phyloP scores from a whole-genome alignment of 2,888 invertebrate genomes.

The Ichneumon xanthorius region DNA sequence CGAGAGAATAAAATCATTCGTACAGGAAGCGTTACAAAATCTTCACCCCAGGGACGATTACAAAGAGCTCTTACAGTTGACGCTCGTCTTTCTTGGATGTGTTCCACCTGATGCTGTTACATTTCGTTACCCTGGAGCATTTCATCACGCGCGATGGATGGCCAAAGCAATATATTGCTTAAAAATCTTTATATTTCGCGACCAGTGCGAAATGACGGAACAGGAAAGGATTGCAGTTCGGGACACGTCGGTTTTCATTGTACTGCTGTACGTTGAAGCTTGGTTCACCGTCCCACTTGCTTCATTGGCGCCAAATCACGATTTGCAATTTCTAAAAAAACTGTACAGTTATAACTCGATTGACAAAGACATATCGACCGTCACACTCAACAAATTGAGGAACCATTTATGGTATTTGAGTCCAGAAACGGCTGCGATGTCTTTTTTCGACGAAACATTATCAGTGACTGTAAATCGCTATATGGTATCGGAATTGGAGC shows the following conservation, averaged over 20 bases:
- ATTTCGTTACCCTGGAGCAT: conserved; percentile 45
- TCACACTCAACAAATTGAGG: conserved; percentile 45
- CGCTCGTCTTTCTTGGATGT: conserved; percentile 50
- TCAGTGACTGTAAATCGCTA: conserved; percentile 52
- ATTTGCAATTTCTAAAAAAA: conserved; percentile 30
- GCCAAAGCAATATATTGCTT: too few relatives aligned
- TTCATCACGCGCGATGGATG: not conserved
- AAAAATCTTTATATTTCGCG: conserved; percentile 58
- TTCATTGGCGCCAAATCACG: conserved; percentile 35
- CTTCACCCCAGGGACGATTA: conserved; percentile 56
- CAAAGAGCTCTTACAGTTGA: conserved; percentile 54
- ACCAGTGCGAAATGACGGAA: conserved; percentile 39
- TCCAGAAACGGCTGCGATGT: conserved; percentile 49
- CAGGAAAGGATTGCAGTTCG: conserved; percentile 44
- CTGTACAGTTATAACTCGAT: conserved; percentile 37
- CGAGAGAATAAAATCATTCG: conserved; percentile 49
- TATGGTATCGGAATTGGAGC: conserved; percentile 51
- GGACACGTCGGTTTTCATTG: conserved; percentile 59
- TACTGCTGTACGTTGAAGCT: conserved; percentile 48
- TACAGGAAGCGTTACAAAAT: conserved; percentile 33
- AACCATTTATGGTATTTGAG: conserved; percentile 48
- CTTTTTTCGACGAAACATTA: conserved; percentile 58
- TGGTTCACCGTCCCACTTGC: conserved; percentile 52
- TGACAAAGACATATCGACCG: conserved; percentile 44
- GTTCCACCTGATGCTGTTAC: conserved; percentile 22